Percentiles rank a stretch among this genome's conserved stretches.
These are phyloP conservation scores for Trichogramma evanescens DNA, from an alignment of 2,888 invertebrate species.

Conservation along the genomic window DNA sequence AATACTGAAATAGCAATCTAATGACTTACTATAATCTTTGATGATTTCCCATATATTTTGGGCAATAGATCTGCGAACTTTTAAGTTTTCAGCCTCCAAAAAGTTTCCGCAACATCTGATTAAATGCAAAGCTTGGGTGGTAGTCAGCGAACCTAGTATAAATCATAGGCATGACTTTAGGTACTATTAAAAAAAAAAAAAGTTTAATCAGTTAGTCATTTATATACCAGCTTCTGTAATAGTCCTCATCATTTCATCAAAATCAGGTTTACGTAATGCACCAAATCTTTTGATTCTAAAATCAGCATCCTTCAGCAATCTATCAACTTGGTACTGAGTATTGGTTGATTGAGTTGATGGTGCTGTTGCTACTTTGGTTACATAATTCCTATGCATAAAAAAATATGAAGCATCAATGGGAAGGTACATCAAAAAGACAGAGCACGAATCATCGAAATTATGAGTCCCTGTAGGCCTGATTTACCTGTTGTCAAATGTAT, in stretches of 20 bases:
- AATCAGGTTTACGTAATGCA: neutral
- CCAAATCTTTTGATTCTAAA: neutral
- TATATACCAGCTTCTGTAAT: constrained; percentile 2
- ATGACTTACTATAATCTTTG: constrained; percentile 6
- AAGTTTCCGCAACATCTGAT: constrained; percentile 14
- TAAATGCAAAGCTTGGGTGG: constrained; percentile 10
- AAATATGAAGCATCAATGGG: neutral
- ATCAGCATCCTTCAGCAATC: neutral
- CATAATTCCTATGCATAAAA: constrained; percentile 14
- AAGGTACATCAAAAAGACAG: too few relatives aligned
- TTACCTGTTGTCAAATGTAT: too few relatives aligned
- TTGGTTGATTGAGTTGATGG: neutral
- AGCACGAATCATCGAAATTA: too few relatives aligned
- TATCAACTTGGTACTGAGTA: neutral
- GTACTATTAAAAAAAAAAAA: neutral
- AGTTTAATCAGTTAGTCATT: neutral
- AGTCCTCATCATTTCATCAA: neutral
- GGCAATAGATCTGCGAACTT: neutral
- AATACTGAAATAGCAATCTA: neutral
- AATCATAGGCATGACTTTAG: neutral
- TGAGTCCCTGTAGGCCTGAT: too few relatives aligned
- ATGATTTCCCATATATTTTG: constrained; percentile 9
- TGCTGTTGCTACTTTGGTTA: constrained; percentile 5
- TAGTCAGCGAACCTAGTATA: constrained; percentile 7
- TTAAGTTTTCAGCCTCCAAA: neutral